Evolutionary conservation across 2,797 vertebrate genomes (phyloP), one percentile per base, ranked within the genome.

Genomic region (Hybognathus amarus): DNA sequence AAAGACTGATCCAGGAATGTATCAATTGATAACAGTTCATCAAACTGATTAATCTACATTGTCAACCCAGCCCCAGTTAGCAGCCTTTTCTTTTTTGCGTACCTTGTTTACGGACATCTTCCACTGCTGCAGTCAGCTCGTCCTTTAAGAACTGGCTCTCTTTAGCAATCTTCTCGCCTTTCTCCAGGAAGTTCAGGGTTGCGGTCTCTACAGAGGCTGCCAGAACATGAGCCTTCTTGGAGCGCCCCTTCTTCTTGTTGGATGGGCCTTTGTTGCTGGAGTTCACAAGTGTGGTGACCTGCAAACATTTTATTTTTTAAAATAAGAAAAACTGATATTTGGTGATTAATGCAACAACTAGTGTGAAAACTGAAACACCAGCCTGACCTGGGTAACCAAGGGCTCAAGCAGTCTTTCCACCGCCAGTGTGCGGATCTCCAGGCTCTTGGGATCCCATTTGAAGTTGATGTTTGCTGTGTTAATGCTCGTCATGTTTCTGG

Each of bases 91-190:
- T 42, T 24, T 89, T 85, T 74, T 87, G 81, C 82, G 76, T 92
- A 98, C 98, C 98, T 97, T 99, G 98, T 90, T 99, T 99, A 87
- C 97, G 97, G 88, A 99, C 98, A 95, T 99, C 98, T 83, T 99
- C 98, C 83, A 99, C 98, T 1, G 98, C 98, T 0, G 97, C 97
- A 50, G 96, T 96, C 73, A 99, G 95, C 89, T 99, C 98, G 42
- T 99, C 97, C 83, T 99, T 99, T 30, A 99, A 96, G 90, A 97
- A 99, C 89, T 98, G 97, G 87, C 97, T 99, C 90, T 99, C 98
- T 85, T 98, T 99, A 0, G 98, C 98, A 85, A 99, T 99, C 93
- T 97, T 99, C 88, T 99, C 98, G 78, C 98, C 98, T 88, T 99
- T 99, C 22, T 99, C 98, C 90, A 99, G 91, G 89, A 99, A 99